Conservation (phyloP, 2,113 vertebrate species). For the Microtus richardsoni region DNA sequence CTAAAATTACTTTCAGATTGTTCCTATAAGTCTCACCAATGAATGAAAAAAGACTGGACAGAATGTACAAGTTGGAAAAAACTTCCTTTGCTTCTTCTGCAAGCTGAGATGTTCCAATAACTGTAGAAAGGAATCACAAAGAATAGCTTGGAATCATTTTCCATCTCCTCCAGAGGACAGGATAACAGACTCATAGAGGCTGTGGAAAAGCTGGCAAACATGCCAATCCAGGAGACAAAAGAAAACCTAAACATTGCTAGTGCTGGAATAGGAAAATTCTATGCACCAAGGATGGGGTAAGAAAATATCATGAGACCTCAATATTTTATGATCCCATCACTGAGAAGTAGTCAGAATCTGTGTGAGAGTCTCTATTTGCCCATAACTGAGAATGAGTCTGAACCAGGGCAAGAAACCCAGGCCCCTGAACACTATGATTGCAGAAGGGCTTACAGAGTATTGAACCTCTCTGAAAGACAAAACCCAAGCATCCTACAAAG, state of each 20-base stretch:
- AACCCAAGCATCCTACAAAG: not conserved
- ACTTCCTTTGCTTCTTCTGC: not conserved
- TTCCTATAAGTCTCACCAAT: not conserved
- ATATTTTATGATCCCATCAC: not conserved
- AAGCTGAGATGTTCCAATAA: not conserved
- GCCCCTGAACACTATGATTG: not conserved
- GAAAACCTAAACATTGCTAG: not conserved
- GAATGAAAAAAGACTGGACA: not conserved
- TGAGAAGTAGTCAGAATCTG: not conserved
- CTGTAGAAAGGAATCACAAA: not conserved
- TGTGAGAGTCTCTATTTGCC: not conserved
- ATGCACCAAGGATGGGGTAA: not conserved
- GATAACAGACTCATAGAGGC: not conserved
- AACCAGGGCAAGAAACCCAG: not conserved
- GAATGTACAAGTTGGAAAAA: not conserved
- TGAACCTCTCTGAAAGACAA: not conserved
- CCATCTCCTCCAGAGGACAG: not conserved
- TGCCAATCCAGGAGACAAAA: not conserved
- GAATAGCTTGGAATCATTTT: not conserved
- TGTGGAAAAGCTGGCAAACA: not conserved
- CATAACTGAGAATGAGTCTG: not conserved
- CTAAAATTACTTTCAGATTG: not conserved
- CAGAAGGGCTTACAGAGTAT: not conserved
- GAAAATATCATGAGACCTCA: not conserved
- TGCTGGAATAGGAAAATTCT: not conserved